phyloP scores from a whole-genome alignment of 2,888 invertebrate genomes.

The Orthonychiurus folsomi region DNA sequence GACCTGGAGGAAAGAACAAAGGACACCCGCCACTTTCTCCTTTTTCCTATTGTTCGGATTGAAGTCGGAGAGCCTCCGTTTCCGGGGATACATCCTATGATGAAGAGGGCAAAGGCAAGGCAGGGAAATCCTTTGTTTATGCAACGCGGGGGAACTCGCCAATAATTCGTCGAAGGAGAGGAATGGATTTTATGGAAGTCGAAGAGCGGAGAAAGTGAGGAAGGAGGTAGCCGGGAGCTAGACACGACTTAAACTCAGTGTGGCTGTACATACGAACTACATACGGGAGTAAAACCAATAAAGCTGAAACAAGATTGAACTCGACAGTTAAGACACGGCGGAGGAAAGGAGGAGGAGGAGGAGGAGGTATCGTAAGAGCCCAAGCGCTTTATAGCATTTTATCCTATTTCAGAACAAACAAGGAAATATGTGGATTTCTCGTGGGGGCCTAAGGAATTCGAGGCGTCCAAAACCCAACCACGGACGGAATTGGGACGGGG shows the following conservation, averaged over 20 bases:
- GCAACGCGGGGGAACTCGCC: neutral
- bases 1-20: neutral
- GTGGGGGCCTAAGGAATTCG: constrained; percentile 18
- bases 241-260: constrained; percentile 13
- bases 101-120: too few relatives aligned
- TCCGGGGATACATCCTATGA: too few relatives aligned
- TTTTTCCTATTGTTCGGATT: neutral
- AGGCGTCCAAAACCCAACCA: constrained; percentile 13
- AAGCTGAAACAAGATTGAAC: constrained; percentile 38
- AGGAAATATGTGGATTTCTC: constrained; percentile 37
- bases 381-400: constrained; percentile 29
- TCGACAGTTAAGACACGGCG: constrained; percentile 22
- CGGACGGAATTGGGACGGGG: constrained; percentile 21
- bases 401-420: constrained; percentile 34
- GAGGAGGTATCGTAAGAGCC: constrained; percentile 17
- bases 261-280: too few relatives aligned
- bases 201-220: neutral
- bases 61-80: too few relatives aligned
- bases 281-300: constrained; percentile 31
- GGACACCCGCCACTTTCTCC: neutral
- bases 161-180: neutral
- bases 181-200: neutral
- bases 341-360: constrained; percentile 14
- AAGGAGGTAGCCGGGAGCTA: neutral
- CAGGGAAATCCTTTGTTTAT: constrained; percentile 1